Conservation (phyloP, 2,888 invertebrate genomes). For the Archaeoteleia sp. region DNA sequence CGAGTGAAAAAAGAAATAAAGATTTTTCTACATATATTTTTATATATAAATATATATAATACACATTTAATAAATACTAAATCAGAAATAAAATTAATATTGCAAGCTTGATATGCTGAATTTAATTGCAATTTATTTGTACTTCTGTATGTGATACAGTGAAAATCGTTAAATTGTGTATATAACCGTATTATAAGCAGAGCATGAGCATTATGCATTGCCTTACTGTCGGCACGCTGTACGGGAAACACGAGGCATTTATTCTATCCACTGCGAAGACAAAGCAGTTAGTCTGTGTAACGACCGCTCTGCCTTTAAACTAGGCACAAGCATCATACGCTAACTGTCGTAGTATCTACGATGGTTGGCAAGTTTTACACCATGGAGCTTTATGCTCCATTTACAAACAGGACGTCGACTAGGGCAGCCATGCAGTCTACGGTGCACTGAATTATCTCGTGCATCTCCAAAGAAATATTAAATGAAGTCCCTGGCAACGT, state of each 20-base stretch:
- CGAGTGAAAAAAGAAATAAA: too few relatives aligned
- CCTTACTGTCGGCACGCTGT: slow-evolving; percentile 23
- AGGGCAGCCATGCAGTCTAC: background rate
- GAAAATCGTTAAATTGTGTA: too few relatives aligned
- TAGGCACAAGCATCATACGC: slow-evolving; percentile 34
- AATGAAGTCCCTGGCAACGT: background rate
- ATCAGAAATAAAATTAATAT: too few relatives aligned
- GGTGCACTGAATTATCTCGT: background rate
- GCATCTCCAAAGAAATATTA: background rate
- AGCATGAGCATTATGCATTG: slow-evolving; percentile 6
- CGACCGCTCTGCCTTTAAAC: slow-evolving; percentile 40
- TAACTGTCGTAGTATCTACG: slow-evolving; percentile 44
- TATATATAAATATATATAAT: too few relatives aligned
- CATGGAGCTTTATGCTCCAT: slow-evolving; percentile 34
- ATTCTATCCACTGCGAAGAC: slow-evolving; percentile 28
- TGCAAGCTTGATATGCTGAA: too few relatives aligned
- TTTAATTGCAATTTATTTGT: too few relatives aligned
- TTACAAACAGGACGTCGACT: slow-evolving; percentile 37
- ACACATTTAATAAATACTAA: too few relatives aligned
- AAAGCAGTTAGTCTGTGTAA: slow-evolving; percentile 45
- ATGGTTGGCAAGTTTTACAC: slow-evolving; percentile 16
- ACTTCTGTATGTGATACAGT: too few relatives aligned
- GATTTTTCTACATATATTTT: too few relatives aligned
- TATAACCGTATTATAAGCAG: too few relatives aligned
- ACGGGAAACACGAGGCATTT: slow-evolving; percentile 38